A percentile compares a stretch with the other conserved stretches of the same genome.
Conservation (phyloP, 1,140 invertebrate genomes). For the Drosophila auraria region DNA sequence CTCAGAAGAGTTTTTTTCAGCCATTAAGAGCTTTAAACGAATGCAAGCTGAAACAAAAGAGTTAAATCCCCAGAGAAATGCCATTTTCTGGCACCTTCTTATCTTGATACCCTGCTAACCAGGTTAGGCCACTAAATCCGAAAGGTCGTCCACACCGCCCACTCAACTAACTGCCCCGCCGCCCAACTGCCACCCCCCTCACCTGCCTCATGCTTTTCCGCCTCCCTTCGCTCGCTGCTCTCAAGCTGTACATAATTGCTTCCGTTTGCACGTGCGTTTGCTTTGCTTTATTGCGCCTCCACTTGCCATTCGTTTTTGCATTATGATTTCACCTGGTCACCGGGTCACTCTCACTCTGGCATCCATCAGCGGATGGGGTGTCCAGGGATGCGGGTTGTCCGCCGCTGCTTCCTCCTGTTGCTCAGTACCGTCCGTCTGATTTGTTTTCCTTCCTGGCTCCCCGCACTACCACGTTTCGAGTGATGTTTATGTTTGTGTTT, state of each 20-base stretch:
- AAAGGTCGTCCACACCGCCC: constrained; percentile 9
- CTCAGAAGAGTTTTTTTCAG: too few relatives aligned
- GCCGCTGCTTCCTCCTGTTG: constrained; percentile 74
- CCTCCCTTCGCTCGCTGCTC: constrained; percentile 9
- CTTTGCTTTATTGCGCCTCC: constrained; percentile 56
- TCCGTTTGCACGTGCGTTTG: constrained; percentile 80
- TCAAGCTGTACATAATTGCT: constrained; percentile 79
- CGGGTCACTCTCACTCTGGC: constrained; percentile 24
- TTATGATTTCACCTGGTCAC: constrained; percentile 61
- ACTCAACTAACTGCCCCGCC: neutral
- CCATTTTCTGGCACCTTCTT: constrained; percentile 27
- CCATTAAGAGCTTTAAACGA: neutral
- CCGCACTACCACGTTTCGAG: constrained; percentile 53
- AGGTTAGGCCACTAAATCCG: constrained; percentile 37
- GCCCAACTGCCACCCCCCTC: constrained; percentile 11
- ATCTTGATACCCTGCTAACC: constrained; percentile 35
- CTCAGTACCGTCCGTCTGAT: constrained; percentile 73
- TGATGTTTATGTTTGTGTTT: constrained; percentile 64
- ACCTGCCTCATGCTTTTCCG: constrained; percentile 9
- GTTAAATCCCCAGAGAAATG: constrained; percentile 21
- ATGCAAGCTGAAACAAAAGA: constrained; percentile 4
- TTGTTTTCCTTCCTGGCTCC: constrained; percentile 53
- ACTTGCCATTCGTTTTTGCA: constrained; percentile 53
- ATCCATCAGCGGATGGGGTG: constrained; percentile 36
- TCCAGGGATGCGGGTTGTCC: constrained; percentile 35